Evolutionary conservation across 35 echinoderm and acorn worm species (phyloP), one percentile per base, ranked within the genome.

Genomic region (Nesometra sesokonis): DNA sequence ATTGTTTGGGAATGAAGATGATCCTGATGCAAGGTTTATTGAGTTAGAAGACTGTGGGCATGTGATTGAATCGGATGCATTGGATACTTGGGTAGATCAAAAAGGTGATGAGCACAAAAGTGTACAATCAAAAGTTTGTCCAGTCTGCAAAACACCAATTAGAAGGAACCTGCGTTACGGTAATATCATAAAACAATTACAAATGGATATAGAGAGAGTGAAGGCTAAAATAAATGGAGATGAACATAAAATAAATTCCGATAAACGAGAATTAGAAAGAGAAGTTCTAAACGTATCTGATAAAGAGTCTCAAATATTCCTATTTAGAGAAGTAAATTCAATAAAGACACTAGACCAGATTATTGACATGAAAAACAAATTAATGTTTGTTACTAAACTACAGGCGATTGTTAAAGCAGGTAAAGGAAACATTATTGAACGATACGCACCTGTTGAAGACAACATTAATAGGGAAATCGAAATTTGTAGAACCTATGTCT

Each of bases 1-100:
- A 46, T 32, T 97, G 11, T 91, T 93, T 83, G 89, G 95, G 1
- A 32, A 52, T 27, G 91, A 93, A 91, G 92, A 97, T 8, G 86
- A 87, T 17, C 30, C 39, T 36, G 77, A 91, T 91, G 92, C 95
- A 39, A 81, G 80, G 34, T 81, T 81, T 21, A 35, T 81, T 4
- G 30, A 81, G 33, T 13, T 81, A 32, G 5, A 33, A 8, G 80
- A 81, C 5, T 81, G 80, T 81, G 30, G 29, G 5, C 80, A 81
- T 35, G 7, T 32, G 11, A 81, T 81, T 34, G 80, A 81, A 35
- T 17, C 33, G 31, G 32, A 34, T 32, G 80, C 29, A 33, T 34
- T 81, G 5, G 80, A 81, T 35, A 80, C 30, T 32, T 88, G 39
- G 77, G 35, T 88, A 5, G 86, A 79, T 39, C 35, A 39, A 5